Conservation (phyloP, 2,888 invertebrate species). For the Drosophila niveifrons region DNA sequence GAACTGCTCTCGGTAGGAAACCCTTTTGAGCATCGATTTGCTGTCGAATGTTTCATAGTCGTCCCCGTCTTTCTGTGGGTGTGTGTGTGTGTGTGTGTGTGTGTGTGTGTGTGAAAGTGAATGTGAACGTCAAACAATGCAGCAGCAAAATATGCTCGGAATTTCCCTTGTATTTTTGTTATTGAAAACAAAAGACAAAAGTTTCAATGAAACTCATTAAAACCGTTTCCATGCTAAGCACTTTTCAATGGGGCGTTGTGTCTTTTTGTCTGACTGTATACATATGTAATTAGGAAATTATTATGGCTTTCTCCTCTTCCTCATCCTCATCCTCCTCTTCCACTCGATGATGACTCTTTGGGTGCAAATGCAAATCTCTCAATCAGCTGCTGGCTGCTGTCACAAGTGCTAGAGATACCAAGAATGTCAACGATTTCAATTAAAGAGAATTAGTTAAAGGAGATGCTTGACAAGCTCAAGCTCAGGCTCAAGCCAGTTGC, state of each 20-base stretch:
- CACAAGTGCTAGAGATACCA: slow-evolving; percentile 2
- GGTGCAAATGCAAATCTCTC: slow-evolving; percentile 24
- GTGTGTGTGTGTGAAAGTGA: background rate
- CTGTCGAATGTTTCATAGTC: background rate
- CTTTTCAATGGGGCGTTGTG: background rate
- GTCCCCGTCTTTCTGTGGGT: background rate
- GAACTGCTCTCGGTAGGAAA: background rate
- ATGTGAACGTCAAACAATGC: slow-evolving; percentile 53
- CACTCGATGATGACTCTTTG: background rate
- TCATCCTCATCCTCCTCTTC: background rate
- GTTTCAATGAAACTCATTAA: slow-evolving; percentile 52
- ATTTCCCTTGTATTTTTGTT: slow-evolving; percentile 60
- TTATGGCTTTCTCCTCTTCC: slow-evolving; percentile 6
- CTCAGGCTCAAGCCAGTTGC: slow-evolving; percentile 1
- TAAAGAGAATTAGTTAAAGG: slow-evolving; percentile 39
- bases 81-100: background rate
- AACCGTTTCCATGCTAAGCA: slow-evolving; percentile 18
- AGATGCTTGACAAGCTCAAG: slow-evolving; percentile 21
- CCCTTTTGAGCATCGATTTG: slow-evolving; percentile 13
- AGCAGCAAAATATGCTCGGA: slow-evolving; percentile 59
- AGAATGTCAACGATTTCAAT: slow-evolving; percentile 10
- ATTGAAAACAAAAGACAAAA: slow-evolving; percentile 55
- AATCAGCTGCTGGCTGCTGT: slow-evolving; percentile 4
- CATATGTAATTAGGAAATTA: slow-evolving; percentile 27
- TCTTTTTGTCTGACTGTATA: background rate